Base-by-base conservation (phyloP, 1,140 invertebrate genomes). In the Stenopsyche tienmushanensis region DNA sequence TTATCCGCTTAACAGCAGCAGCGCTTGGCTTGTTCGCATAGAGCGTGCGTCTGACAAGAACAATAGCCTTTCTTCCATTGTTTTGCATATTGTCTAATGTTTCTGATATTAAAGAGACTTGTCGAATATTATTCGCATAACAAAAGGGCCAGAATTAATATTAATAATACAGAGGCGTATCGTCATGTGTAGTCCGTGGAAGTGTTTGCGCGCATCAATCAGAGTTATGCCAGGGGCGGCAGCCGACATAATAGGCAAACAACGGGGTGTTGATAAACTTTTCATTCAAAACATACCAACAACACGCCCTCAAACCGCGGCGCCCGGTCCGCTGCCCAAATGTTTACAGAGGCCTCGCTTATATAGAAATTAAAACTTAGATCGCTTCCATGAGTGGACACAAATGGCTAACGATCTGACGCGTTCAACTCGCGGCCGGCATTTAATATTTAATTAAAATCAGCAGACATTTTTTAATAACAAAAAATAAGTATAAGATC, bases 21-120 rank as follows among this genome's bases (percentile, higher is more conserved):
- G 29, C 5, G 29, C 5, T 5, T 34, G 29, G 29, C 29, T 5
- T 34, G 29, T 34, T 34, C 5, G 29, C 29, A 13, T 13, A 5
- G 13, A 34, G 29, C 29, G 29, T 34, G 29, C 13, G 29, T 34
- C 29, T 34, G 29, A 34, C 29, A 34, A 7, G 50, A 53, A 53
- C 50, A 53, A 53, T 53, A 24, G 50, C 50, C 23, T 53, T 53
- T 53, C 50, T 53, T 53, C 50, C 50, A 53, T 53, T 53, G 50
- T 53, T 53, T 53, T 53, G 50, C 20, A 23, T 21, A 26, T 21
- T 53, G 18, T 53, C 50, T 25, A 53, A 3, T 53, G 50, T 53
- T 53, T 53, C 50, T 25, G 50, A 53, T 53, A 53, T 53, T 53
- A 53, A 23, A 18, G 50, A 18, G 50, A 53, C 29, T 34, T 34